Conservation (phyloP, 2,113 vertebrate genomes). For the Stercorarius parasiticus region DNA sequence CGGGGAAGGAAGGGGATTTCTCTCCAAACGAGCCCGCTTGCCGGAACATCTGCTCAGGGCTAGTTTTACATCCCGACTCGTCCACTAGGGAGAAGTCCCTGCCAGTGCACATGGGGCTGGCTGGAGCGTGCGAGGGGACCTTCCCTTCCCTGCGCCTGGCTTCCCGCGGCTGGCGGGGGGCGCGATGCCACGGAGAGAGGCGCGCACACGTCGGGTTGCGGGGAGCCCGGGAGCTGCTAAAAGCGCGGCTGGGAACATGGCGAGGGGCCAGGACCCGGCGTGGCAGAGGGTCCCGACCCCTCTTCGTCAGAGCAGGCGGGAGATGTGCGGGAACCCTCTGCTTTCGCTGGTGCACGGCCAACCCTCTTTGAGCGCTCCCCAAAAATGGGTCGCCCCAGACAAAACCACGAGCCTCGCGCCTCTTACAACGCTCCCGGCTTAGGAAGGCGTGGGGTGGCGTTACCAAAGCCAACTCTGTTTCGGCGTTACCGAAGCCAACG, state of each 20-base stretch:
- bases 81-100: neutral
- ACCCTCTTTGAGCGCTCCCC: neutral
- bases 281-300: neutral
- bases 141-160: neutral
- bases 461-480: neutral
- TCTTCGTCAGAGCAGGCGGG: neutral
- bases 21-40: neutral
- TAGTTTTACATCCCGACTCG: neutral
- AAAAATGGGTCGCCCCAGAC: neutral
- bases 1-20: neutral
- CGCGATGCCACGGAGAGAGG: neutral
- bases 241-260: neutral
- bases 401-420: neutral
- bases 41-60: conserved; percentile 16
- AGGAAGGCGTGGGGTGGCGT: no score
- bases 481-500: neutral
- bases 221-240: neutral
- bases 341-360: neutral
- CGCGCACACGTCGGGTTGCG: neutral
- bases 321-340: neutral
- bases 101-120: neutral
- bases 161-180: neutral
- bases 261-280: neutral
- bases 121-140: neutral
- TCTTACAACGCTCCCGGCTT: neutral